phyloP scores from a whole-genome alignment of 2,113 vertebrate genomes.

The Xenus cinereus region DNA sequence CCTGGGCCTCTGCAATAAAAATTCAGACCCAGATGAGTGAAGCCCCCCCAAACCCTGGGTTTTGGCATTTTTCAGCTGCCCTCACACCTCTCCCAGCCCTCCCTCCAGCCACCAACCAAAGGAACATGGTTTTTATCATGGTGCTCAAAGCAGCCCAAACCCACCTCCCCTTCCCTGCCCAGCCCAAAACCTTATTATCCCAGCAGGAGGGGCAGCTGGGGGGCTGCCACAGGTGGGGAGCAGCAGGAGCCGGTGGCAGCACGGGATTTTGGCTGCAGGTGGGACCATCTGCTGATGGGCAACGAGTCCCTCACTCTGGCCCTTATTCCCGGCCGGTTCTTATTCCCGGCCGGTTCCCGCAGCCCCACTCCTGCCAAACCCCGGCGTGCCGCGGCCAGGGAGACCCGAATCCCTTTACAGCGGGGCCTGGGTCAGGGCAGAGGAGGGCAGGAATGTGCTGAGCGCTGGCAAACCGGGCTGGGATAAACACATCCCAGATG shows the following conservation, averaged over 20 bases:
- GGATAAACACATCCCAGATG: not conserved
- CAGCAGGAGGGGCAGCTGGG: not conserved
- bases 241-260: not conserved
- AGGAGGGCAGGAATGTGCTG: not conserved
- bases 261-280: not conserved
- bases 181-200: not conserved
- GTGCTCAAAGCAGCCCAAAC: not conserved
- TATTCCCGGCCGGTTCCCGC: not conserved
- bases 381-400: fast-evolving
- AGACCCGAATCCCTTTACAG: not conserved
- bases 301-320: not conserved
- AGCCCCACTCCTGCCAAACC: not conserved
- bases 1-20: not conserved
- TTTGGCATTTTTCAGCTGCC: not conserved
- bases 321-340: no score
- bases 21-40: no score
- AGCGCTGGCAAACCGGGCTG: fast-evolving
- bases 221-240: not conserved
- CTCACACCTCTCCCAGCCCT: not conserved
- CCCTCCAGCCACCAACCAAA: not conserved
- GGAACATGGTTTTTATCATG: no score
- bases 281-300: not conserved
- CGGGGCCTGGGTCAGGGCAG: fast-evolving
- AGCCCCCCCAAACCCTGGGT: fast-evolving
- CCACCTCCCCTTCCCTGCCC: not conserved